Evolutionary conservation across 1,140 invertebrate genomes (phyloP).

Genomic region (Formica selysi): DNA sequence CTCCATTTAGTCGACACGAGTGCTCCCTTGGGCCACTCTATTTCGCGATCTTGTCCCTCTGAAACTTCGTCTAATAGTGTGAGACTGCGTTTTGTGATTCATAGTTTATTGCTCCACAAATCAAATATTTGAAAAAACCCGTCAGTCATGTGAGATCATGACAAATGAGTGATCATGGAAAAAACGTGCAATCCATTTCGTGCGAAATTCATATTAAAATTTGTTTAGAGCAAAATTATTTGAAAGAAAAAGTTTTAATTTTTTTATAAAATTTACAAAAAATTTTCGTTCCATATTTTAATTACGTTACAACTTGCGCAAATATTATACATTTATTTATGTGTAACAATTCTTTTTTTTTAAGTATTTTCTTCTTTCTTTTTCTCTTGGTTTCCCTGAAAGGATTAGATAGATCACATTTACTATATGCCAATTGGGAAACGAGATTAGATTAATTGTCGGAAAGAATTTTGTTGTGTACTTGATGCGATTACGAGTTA

Average conservation of each 20-base stretch:
- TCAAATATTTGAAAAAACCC: slow-evolving; percentile 51
- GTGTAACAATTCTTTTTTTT: background rate
- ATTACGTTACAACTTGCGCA: background rate
- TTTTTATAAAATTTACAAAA: background rate
- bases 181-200: background rate
- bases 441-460: slow-evolving; percentile 15
- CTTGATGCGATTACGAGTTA: slow-evolving; percentile 6
- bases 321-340: background rate
- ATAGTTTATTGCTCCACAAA: slow-evolving; percentile 42
- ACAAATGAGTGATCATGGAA: background rate
- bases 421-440: background rate
- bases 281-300: background rate
- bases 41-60: slow-evolving; percentile 66
- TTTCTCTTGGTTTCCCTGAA: background rate
- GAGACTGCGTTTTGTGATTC: slow-evolving; percentile 57
- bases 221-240: background rate
- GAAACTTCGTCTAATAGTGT: slow-evolving; percentile 64
- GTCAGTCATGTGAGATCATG: background rate
- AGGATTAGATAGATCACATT: background rate
- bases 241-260: too few species aligned
- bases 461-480: background rate
- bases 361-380: background rate
- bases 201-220: background rate
- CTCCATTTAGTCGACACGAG: slow-evolving; percentile 70
- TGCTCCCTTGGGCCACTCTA: slow-evolving; percentile 72